Percentiles rank a stretch among this genome's conserved stretches.
phyloP scores from a whole-genome alignment of 2,113 vertebrate genomes.

The Puntigrus tetrazona region DNA sequence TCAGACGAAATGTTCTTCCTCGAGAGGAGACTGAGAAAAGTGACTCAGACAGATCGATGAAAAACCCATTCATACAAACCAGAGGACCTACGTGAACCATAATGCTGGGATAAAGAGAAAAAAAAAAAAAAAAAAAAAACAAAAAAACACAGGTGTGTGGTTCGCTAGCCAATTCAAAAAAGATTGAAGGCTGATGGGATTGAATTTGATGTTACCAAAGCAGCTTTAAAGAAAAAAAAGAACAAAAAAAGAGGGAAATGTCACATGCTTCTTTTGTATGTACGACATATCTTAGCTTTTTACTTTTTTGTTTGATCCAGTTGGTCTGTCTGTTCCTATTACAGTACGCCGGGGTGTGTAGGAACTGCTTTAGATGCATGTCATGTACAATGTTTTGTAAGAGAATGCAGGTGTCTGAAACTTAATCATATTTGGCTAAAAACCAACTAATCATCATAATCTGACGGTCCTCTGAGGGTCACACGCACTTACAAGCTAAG shows the following conservation, averaged over 20 bases:
- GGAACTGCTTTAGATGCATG: constrained; percentile 74
- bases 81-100: constrained; percentile 70
- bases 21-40: constrained; percentile 44
- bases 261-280: constrained; percentile 99
- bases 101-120: constrained; percentile 82
- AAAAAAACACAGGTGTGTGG: constrained; percentile 39
- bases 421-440: constrained; percentile 33
- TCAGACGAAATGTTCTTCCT: constrained; percentile 38
- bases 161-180: constrained; percentile 53
- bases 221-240: constrained; percentile 86
- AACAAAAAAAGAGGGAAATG: constrained; percentile 72
- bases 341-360: constrained; percentile 41
- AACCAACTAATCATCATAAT: constrained; percentile 11
- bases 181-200: constrained; percentile 68
- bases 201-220: constrained; percentile 99
- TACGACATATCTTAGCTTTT: constrained; percentile 95
- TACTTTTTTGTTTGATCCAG: constrained; percentile 80
- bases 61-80: constrained; percentile 73
- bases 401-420: constrained; percentile 63
- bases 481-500: constrained; percentile 14
- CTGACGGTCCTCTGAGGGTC: constrained; percentile 27
- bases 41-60: constrained; percentile 36
- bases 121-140: constrained; percentile 57
- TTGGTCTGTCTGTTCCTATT: constrained; percentile 67
- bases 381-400: constrained; percentile 70